Percentiles rank a stretch among this genome's conserved stretches.
Evolutionary conservation across 2,888 invertebrate species (phyloP).

Genomic region (Anticlea derivata): DNA sequence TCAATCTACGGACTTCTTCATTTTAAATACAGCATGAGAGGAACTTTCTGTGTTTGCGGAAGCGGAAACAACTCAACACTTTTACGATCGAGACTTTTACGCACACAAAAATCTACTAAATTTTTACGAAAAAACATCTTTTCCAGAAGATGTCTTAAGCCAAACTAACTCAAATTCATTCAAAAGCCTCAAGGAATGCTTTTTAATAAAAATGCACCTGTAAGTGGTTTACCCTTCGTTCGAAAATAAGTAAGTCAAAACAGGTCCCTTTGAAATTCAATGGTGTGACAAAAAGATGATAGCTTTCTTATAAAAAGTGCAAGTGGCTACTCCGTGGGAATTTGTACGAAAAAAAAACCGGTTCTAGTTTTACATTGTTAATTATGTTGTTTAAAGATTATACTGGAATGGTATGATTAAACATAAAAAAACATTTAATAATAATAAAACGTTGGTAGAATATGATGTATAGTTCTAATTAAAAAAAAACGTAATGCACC

Average conservation of each 20-base stretch:
- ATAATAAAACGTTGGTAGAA: no score
- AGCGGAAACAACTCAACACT: no score
- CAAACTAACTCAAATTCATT: slow-evolving; percentile 6
- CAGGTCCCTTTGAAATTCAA: slow-evolving; percentile 21
- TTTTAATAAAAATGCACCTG: slow-evolving; percentile 18
- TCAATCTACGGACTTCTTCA: no score
- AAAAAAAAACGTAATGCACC: no score
- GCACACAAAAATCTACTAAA: no score
- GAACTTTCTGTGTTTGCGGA: no score
- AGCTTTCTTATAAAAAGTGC: slow-evolving; percentile 18
- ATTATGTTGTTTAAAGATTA: no score
- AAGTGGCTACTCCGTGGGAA: slow-evolving; percentile 21
- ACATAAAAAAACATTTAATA: no score
- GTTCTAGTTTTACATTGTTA: background rate
- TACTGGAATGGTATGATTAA: no score
- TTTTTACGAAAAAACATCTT: background rate
- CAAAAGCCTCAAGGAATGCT: background rate
- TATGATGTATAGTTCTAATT: no score
- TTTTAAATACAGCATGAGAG: no score
- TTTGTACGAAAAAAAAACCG: slow-evolving; percentile 17
- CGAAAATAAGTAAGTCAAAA: slow-evolving; percentile 4
- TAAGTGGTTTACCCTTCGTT: slow-evolving; percentile 13
- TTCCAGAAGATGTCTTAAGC: background rate
- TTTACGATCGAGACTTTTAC: no score
- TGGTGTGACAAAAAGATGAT: slow-evolving; percentile 13